These are phyloP conservation scores for Psilopogon haemacephalus DNA, from an alignment of 2,113 vertebrate genomes.

Conservation along the genomic window DNA sequence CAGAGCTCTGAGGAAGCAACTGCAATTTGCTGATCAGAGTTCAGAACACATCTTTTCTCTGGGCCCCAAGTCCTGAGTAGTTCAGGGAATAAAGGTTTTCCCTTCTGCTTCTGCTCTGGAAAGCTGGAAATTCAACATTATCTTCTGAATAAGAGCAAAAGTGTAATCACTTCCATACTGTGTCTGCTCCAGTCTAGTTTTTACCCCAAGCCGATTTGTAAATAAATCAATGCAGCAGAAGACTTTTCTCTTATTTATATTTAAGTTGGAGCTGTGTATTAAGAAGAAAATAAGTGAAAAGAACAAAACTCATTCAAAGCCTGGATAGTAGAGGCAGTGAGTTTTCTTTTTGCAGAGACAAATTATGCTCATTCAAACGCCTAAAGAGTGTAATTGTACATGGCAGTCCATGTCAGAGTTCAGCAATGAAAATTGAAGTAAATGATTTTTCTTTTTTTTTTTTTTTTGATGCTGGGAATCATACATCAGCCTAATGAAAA, in stretches of 20 bases:
- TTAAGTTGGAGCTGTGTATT: neutral
- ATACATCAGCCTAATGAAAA: constrained; percentile 28
- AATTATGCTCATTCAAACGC: constrained; percentile 10
- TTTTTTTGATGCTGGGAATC: neutral
- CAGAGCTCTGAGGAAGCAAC: neutral
- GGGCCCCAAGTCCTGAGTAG: neutral
- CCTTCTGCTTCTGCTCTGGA: constrained; percentile 1
- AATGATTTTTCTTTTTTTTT: neutral
- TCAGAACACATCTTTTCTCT: neutral
- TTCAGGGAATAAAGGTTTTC: neutral
- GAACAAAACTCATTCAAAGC: neutral
- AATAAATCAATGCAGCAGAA: neutral
- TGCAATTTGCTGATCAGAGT: neutral
- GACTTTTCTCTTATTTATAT: neutral
- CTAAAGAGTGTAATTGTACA: constrained; percentile 25
- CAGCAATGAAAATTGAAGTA: constrained; percentile 1
- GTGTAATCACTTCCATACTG: constrained; percentile 34
- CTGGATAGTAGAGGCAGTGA: neutral
- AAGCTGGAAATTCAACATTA: neutral
- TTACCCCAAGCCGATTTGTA: neutral
- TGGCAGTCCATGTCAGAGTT: constrained; percentile 44
- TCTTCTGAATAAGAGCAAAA: neutral
- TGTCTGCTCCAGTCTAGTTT: neutral
- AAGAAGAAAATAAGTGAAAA: neutral
- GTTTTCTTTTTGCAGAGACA: constrained; percentile 3